Conservation (phyloP, 2,797 vertebrate species). For the Phrynocephalus vlangalii region DNA sequence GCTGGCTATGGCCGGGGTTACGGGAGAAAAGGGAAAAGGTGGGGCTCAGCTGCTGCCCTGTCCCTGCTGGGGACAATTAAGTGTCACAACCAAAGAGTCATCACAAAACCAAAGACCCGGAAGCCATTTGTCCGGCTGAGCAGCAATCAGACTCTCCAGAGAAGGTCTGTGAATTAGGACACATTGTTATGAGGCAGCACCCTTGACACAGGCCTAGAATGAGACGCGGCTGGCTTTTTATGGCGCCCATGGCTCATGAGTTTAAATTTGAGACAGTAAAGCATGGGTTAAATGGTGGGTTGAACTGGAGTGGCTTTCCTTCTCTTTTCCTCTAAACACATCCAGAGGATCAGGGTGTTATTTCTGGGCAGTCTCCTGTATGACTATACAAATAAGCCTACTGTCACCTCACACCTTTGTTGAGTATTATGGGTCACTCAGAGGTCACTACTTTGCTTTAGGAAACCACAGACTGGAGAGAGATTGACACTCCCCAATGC, state of each 20-base stretch:
- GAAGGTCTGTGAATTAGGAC: neutral
- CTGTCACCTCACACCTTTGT: neutral
- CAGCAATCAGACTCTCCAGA: neutral
- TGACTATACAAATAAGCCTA: neutral
- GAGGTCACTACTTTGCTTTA: neutral
- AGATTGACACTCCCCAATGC: neutral
- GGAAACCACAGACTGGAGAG: neutral
- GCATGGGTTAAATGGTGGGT: neutral
- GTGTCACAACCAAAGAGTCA: neutral
- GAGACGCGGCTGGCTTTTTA: neutral
- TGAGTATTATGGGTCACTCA: neutral
- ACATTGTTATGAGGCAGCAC: neutral
- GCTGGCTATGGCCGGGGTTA: neutral
- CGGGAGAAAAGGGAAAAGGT: neutral
- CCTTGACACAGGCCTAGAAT: no score
- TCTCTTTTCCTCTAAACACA: neutral
- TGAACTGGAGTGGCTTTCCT: neutral
- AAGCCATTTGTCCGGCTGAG: neutral
- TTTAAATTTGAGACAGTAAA: neutral
- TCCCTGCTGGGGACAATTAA: accelerated
- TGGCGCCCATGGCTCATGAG: neutral
- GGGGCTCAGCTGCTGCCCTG: no score
- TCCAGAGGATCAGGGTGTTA: neutral
- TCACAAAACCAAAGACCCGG: neutral
- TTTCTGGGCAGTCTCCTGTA: neutral